A percentile compares a stretch with the other conserved stretches of the same genome.
These are phyloP conservation scores for Mycogona germanica DNA, from an alignment of 2,888 invertebrate genomes.

Conservation along the genomic window DNA sequence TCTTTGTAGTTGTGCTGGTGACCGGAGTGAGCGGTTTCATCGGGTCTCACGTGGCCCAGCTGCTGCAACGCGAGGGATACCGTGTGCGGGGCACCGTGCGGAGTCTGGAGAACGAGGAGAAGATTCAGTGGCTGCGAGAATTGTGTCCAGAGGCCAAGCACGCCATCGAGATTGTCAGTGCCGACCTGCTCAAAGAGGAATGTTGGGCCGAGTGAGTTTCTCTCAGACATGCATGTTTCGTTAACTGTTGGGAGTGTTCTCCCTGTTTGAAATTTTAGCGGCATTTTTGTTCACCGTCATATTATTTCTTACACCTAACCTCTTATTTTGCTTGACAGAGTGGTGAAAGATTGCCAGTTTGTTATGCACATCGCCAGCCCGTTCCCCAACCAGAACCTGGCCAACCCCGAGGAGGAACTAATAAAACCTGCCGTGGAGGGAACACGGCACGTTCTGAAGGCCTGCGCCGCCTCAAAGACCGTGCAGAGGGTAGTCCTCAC, in stretches of 20 bases:
- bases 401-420: constrained; percentile 33
- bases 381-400: constrained; percentile 30
- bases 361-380: constrained; percentile 39
- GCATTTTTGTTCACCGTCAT: neutral
- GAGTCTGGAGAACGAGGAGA: constrained; percentile 32
- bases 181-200: constrained; percentile 38
- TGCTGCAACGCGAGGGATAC: constrained; percentile 38
- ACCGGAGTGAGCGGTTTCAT: constrained; percentile 42
- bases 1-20: constrained; percentile 36
- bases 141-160: constrained; percentile 33
- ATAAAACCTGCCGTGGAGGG: constrained; percentile 39
- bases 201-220: constrained; percentile 30
- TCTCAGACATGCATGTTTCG: no score
- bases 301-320: constrained; percentile 1
- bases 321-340: constrained; percentile 26
- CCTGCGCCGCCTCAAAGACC: constrained; percentile 34
- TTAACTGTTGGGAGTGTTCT: no score
- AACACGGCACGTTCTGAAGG: constrained; percentile 37
- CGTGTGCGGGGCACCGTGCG: constrained; percentile 39
- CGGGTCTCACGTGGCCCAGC: constrained; percentile 39
- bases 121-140: constrained; percentile 30
- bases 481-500: constrained; percentile 41
- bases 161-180: constrained; percentile 38
- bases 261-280: no score
- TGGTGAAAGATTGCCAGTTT: constrained; percentile 36